Evolutionary conservation across 1,140 invertebrate genomes (phyloP).

Genomic region (Neodiprion fabricii): DNA sequence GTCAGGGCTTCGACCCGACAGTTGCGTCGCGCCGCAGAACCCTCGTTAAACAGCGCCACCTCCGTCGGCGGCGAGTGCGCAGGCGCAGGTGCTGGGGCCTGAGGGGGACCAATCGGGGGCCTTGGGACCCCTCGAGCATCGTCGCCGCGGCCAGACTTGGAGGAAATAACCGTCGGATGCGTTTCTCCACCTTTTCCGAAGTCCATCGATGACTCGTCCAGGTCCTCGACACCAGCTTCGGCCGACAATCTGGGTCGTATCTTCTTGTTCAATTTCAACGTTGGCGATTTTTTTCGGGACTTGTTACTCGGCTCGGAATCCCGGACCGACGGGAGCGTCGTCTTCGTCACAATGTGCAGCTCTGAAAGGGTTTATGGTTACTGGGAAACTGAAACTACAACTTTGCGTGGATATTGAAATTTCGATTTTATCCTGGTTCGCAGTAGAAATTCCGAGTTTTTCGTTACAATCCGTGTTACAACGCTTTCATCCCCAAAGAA

Average conservation of each 20-base stretch:
- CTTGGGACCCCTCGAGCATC: not conserved
- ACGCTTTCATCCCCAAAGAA: constrained; percentile 8
- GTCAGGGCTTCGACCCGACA: constrained; percentile 16
- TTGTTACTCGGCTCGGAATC: not conserved
- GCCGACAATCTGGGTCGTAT: not conserved
- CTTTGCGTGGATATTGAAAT: too few relatives aligned
- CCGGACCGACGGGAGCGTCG: constrained; percentile 23
- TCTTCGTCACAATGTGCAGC: constrained; percentile 25
- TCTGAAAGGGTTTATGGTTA: constrained; percentile 30
- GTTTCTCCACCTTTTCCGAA: not conserved
- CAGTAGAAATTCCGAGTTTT: too few relatives aligned
- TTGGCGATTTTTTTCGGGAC: not conserved
- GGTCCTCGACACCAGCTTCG: not conserved
- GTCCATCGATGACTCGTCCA: not conserved
- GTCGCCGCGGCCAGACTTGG: not conserved
- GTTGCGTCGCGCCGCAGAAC: constrained; percentile 10
- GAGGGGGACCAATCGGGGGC: not conserved
- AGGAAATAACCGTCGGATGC: not conserved
- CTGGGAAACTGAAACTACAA: too few relatives aligned
- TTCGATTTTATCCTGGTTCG: too few relatives aligned
- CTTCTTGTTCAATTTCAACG: not conserved
- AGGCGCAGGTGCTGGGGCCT: constrained; percentile 32
- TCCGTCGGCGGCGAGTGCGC: constrained; percentile 39
- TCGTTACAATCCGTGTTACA: too few relatives aligned
- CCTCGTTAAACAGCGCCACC: constrained; percentile 29